These are phyloP conservation scores for Poecilia velifera DNA, from an alignment of 2,797 vertebrate species.

Conservation along the genomic window DNA sequence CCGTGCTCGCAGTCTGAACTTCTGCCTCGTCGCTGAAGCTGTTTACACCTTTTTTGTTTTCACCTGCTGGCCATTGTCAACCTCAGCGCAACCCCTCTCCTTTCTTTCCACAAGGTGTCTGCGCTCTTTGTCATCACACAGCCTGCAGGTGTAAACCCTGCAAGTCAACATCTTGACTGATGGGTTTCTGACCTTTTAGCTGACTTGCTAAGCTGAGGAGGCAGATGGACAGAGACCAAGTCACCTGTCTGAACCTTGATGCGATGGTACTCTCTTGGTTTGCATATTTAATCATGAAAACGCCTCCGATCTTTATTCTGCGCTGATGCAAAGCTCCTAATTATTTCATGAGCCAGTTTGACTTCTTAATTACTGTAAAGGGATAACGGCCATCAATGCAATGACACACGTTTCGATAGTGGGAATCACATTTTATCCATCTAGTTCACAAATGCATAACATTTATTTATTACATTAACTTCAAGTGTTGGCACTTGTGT, in stretches of 20 bases:
- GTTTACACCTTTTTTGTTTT: neutral
- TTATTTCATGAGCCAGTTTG: constrained; percentile 4
- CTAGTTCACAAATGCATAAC: neutral
- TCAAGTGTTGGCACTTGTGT: neutral
- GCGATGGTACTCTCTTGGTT: constrained; percentile 9
- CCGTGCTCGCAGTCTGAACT: neutral
- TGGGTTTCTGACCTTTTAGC: neutral
- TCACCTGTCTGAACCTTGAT: neutral
- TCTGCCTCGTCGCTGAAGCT: neutral
- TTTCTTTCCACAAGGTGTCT: neutral
- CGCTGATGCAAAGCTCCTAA: constrained; percentile 11
- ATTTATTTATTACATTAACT: neutral
- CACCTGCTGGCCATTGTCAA: constrained; percentile 13
- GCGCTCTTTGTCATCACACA: neutral
- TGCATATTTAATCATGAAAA: constrained; percentile 9
- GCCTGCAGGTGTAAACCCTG: neutral
- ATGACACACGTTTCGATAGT: neutral
- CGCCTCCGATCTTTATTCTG: constrained; percentile 6
- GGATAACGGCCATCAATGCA: neutral
- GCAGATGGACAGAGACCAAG: neutral
- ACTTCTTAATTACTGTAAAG: neutral
- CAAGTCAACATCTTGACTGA: neutral
- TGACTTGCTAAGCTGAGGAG: neutral
- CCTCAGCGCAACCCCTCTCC: neutral
- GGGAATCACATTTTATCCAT: neutral